Evolutionary conservation across 2,113 vertebrate genomes (phyloP), one percentile per base, ranked within the genome.

Genomic region (Engraulis encrasicolus): DNA sequence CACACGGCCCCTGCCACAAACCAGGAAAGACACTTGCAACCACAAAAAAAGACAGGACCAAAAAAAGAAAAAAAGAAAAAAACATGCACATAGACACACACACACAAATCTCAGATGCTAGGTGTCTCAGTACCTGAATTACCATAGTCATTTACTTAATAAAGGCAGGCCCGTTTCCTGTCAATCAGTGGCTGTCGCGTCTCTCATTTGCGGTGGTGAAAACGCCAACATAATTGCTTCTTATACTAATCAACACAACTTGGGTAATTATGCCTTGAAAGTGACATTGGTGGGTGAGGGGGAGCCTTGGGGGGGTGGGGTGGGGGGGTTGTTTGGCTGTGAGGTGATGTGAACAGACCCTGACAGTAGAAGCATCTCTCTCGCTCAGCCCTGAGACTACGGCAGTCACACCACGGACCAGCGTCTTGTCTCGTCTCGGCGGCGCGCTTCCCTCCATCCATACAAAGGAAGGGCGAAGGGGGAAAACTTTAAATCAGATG

Each of bases 261-360:
- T 94, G 93, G 95, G 94, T 95, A 96, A 96, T 95, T 96, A 95
- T 93, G 93, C 93, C 92, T 95, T 95, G 94, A 95, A 95, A 96
- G 95, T 95, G 93, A 95, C 94, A 95, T 95, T 94, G 94, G 93
- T 93, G 92, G 92, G 89, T 89, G 92, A 12, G n/a, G 58, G 58
- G 58, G n/a, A 1, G 17, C 34, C 27, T 81, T 82, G 83, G 84
- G 84, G 79, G 86, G 66, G 17, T 54, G 52, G 52, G 17, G 17
- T 11, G 58, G 58, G 54, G 23, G 58, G 20, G 54, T 18, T 58
- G 20, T n/a, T 66, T 66, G 58, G 58, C 58, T 66, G 58, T 77
- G 48, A 80, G 58, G 83, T 82, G 66, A 93, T 93, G 91, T 92
- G 91, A 93, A 90, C 90, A 86, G 89, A 92, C 90, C 90, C 90